These are phyloP conservation scores for Apostichopus japonicus DNA, from an alignment of 35 echinoderm and acorn worm species.

Conservation along the genomic window DNA sequence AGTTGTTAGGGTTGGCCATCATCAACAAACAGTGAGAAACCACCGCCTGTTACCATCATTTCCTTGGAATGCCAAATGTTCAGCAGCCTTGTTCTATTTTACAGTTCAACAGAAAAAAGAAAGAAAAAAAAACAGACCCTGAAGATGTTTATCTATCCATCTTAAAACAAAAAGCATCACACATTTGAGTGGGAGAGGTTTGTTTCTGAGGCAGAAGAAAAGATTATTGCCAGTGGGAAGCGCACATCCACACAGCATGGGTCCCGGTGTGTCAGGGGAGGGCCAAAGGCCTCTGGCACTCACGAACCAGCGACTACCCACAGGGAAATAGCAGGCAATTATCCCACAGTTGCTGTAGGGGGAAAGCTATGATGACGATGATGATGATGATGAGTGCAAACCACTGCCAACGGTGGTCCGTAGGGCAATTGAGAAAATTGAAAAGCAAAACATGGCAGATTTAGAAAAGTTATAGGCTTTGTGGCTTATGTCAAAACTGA, in stretches of 20 bases:
- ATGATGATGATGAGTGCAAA: too few relatives aligned
- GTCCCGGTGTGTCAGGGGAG: constrained; percentile 19
- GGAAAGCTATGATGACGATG: neutral
- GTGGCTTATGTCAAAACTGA: constrained; percentile 42
- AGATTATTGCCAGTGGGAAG: constrained; percentile 2
- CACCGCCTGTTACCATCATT: neutral
- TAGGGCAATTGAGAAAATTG: constrained; percentile 35
- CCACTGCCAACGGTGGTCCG: neutral
- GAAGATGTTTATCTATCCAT: constrained; percentile 35
- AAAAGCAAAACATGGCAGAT: constrained; percentile 41
- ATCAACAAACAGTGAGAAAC: neutral
- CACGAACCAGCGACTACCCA: constrained; percentile 28
- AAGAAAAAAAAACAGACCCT: neutral
- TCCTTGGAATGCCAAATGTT: neutral
- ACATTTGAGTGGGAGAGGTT: constrained; percentile 28
- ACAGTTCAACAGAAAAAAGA: too few relatives aligned
- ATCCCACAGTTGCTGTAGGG: constrained; percentile 28
- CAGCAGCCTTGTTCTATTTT: too few relatives aligned
- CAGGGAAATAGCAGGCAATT: constrained; percentile 43
- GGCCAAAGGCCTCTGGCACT: constrained; percentile 28
- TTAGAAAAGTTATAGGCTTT: constrained; percentile 28
- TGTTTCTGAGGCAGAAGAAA: neutral
- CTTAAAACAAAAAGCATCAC: constrained; percentile 34
- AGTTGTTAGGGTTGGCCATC: neutral
- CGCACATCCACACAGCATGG: constrained; percentile 39